phyloP scores from a whole-genome alignment of 92 coral and sea anemone species.

The Scolanthus callimorphus region DNA sequence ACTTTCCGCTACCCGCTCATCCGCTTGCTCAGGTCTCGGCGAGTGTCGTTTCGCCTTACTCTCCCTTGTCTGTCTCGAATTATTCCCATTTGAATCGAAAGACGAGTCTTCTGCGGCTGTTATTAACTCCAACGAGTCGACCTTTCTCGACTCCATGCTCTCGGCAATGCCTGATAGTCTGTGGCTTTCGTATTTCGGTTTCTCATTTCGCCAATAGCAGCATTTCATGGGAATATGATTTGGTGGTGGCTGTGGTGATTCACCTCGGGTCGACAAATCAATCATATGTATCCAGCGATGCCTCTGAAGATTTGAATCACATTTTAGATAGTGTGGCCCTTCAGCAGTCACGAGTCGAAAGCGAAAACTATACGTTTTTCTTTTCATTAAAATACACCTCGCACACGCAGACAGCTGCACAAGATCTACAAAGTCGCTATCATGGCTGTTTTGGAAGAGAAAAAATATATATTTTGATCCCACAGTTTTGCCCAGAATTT shows the following conservation, averaged over 20 bases:
- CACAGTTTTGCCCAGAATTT: slow-evolving; percentile 65
- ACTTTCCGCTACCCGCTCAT: background rate
- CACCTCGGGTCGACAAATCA: slow-evolving; percentile 39
- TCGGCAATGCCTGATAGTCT: too few relatives aligned
- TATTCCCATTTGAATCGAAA: background rate
- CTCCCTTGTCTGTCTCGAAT: background rate
- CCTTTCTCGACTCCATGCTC: too few relatives aligned
- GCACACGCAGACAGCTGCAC: slow-evolving; percentile 46
- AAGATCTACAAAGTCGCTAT: slow-evolving; percentile 50
- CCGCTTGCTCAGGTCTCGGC: background rate
- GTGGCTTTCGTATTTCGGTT: too few relatives aligned
- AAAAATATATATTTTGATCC: slow-evolving; percentile 49
- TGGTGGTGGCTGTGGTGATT: slow-evolving; percentile 45
- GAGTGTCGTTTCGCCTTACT: background rate
- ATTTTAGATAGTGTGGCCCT: slow-evolving; percentile 50
- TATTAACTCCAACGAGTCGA: slow-evolving; percentile 1
- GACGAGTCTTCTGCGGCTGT: background rate
- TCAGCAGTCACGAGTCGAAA: slow-evolving; percentile 59
- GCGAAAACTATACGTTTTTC: slow-evolving; percentile 70
- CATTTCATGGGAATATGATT: slow-evolving; percentile 22
- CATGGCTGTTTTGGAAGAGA: slow-evolving; percentile 36
- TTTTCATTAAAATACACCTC: slow-evolving; percentile 58
- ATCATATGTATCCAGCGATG: slow-evolving; percentile 92
- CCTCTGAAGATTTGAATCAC: slow-evolving; percentile 76
- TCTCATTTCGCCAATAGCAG: slow-evolving; percentile 7